These are phyloP conservation scores for Planiliza haematocheilus DNA, from an alignment of 2,113 vertebrate genomes.

Conservation along the genomic window DNA sequence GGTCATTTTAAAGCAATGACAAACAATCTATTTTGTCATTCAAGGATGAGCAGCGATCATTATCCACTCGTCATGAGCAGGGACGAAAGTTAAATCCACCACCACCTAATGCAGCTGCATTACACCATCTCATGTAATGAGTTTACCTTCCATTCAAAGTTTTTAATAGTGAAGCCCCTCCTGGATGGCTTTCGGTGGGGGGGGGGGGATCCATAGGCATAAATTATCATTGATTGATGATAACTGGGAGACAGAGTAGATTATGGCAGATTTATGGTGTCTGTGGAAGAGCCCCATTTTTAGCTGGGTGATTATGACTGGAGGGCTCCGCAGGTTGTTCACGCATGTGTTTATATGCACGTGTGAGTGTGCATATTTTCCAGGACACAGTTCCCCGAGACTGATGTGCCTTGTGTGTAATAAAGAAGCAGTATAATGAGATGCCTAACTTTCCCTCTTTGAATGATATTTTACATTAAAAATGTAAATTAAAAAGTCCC, in stretches of 20 bases:
- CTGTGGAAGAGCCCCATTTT: slow-evolving; percentile 58
- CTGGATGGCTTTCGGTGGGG: neutral
- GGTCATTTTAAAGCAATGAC: neutral
- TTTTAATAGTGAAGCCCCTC: slow-evolving; percentile 50
- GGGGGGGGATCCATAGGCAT: slow-evolving; percentile 23
- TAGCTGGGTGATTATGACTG: slow-evolving; percentile 63
- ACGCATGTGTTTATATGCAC: slow-evolving; percentile 45
- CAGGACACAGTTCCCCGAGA: slow-evolving; percentile 61
- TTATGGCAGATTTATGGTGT: slow-evolving; percentile 72
- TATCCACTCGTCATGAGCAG: neutral
- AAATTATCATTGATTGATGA: slow-evolving; percentile 71
- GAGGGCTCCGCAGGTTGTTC: slow-evolving; percentile 61
- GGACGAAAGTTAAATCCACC: neutral
- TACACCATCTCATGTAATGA: no score
- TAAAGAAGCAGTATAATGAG: slow-evolving; percentile 79
- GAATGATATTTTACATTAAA: slow-evolving; percentile 85
- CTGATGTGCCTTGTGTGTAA: slow-evolving; percentile 75
- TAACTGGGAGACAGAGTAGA: slow-evolving; percentile 63
- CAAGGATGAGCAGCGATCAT: neutral
- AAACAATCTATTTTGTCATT: neutral
- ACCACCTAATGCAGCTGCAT: neutral
- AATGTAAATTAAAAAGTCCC: slow-evolving; percentile 83
- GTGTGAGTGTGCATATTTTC: slow-evolving; percentile 52
- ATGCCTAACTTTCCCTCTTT: slow-evolving; percentile 81
- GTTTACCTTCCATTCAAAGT: slow-evolving; percentile 12